Base-by-base conservation (phyloP, 2,113 vertebrate species). In the Abramis brama region DNA sequence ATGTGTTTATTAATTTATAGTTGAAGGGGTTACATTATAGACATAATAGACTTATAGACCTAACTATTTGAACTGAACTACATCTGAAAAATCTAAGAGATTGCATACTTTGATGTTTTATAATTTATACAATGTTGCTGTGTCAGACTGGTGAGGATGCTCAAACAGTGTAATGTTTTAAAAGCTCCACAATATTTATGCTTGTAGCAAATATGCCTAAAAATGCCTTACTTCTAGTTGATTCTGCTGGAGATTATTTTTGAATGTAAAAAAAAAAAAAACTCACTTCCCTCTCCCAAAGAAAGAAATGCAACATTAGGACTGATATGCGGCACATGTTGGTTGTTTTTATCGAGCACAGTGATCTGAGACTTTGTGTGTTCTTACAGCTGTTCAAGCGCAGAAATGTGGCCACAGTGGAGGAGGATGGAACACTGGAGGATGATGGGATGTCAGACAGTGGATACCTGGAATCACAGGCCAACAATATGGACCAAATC, bases 391-490 rank as follows among this genome's bases (percentile, higher is more conserved):
- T 99, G 89, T 99, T 99, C 87, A 99, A 99, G 89, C 94, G 98
- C 85, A 96, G 98, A 93, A 99, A 99, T 94, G 98, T 99, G 89
- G 96, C 97, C 77, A 94, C 94, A 70, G 97, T 96, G 73, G 97
- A 97, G 79, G 97, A 98, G 86, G 97, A 97, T 87, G 91, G 93
- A 47, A 90, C 94, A 89, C 90, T 96, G 0, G 97, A 99, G 82
- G 98, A 98, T n/a, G 97, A 99, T 91, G 96, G 96, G 60, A 99
- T 99, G 98, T 97, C 96, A 1, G 98, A 99, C 91, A 98, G 97
- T 9, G 97, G 97, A 85, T 97, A 96, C 92, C 96, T 99, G 85
- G 98, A 99, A 93, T 96, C 97, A 59, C 97, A 99, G 91, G 95
- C 96, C 80, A 99, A 98, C 94, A 99, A 98, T 89, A 96, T 99